Percentiles rank a stretch among this genome's conserved stretches.
Conservation (phyloP, 2,888 invertebrate genomes). For the Athripsodes cinereus region DNA sequence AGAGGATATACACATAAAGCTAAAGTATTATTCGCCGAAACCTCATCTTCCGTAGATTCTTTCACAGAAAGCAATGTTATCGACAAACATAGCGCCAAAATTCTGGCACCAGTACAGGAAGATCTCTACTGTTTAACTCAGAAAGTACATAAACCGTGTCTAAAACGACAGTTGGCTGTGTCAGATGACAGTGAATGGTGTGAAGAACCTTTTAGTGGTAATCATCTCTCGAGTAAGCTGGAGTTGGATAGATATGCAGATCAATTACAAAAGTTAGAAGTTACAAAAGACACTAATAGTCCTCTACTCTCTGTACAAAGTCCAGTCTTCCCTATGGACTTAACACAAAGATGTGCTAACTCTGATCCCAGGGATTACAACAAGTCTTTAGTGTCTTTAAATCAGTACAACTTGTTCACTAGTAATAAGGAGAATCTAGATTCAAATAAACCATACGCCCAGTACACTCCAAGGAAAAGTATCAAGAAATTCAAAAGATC, state of each 20-base stretch:
- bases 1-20: background rate
- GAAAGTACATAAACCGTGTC: background rate
- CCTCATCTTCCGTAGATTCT: background rate
- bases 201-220: no score
- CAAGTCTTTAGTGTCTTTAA: background rate
- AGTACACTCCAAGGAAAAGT: conserved; percentile 2
- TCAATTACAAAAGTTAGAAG: background rate
- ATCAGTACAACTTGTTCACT: background rate
- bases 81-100: no score
- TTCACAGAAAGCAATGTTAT: background rate
- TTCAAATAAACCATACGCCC: background rate
- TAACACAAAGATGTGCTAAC: background rate
- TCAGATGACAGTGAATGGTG: conserved; percentile 9
- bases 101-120: no score
- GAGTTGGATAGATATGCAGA: background rate
- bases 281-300: background rate
- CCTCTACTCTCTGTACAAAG: background rate
- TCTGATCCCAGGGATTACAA: conserved; percentile 12
- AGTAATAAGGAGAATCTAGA: background rate
- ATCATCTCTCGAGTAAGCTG: background rate
- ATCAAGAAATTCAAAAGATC: conserved; percentile 3
- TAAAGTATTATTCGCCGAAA: background rate
- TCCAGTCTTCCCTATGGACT: background rate
- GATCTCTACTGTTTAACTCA: background rate
- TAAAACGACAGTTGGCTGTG: conserved; percentile 16